These are phyloP conservation scores for Sebastes steindachneri DNA, from an alignment of 2,797 vertebrate species.

Conservation along the genomic window DNA sequence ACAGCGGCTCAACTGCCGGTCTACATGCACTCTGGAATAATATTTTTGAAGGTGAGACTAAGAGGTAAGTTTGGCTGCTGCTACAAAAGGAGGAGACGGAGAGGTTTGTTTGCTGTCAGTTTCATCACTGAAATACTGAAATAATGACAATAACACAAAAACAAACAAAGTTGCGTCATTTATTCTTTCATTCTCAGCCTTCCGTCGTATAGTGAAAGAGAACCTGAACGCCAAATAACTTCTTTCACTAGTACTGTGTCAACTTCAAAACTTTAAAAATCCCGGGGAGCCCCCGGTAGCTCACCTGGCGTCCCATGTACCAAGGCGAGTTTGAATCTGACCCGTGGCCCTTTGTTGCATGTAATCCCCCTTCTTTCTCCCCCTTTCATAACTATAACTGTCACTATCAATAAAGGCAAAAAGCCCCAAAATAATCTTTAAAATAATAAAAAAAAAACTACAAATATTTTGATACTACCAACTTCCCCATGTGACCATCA, in stretches of 20 bases:
- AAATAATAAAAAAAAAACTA: not conserved
- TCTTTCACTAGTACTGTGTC: not conserved
- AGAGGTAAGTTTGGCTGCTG: not conserved
- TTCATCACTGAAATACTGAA: not conserved
- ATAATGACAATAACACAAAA: not conserved
- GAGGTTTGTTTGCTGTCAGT: not conserved
- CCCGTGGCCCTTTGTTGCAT: too few relatives aligned
- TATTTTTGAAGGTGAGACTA: not conserved
- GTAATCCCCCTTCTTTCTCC: too few relatives aligned
- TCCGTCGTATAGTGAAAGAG: not conserved
- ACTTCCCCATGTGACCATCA: not conserved
- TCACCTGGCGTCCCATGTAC: too few relatives aligned
- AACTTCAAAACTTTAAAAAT: not conserved
- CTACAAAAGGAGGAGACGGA: not conserved
- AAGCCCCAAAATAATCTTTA: too few relatives aligned
- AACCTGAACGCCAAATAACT: not conserved
- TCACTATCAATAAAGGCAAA: too few relatives aligned
- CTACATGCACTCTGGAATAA: not conserved
- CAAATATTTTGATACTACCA: not conserved
- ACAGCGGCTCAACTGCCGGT: not conserved
- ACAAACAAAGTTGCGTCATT: not conserved
- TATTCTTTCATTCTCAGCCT: not conserved
- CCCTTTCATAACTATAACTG: too few relatives aligned
- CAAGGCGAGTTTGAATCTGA: too few relatives aligned
- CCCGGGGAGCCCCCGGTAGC: too few relatives aligned